A percentile compares a stretch with the other conserved stretches of the same genome.
phyloP scores from a whole-genome alignment of 2,797 vertebrate species.

The Micrastur ruficollis region DNA sequence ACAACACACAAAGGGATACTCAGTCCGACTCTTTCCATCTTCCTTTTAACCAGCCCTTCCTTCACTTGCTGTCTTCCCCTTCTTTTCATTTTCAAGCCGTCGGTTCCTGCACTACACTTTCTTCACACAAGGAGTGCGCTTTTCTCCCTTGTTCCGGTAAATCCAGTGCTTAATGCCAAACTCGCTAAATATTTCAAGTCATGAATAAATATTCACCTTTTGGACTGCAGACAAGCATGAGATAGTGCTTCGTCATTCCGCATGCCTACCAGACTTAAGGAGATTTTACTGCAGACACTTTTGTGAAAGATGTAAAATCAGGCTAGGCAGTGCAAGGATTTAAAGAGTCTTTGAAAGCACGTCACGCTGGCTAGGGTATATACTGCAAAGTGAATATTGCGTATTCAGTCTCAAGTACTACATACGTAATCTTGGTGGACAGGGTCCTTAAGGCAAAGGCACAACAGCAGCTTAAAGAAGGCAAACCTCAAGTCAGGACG shows the following conservation, averaged over 20 bases:
- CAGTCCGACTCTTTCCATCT: background rate
- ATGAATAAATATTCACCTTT: background rate
- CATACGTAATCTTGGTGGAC: accelerated
- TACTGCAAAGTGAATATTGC: background rate
- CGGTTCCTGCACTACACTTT: accelerated
- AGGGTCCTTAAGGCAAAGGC: background rate
- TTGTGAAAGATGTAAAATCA: background rate
- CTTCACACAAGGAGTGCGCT: accelerated
- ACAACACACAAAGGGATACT: background rate
- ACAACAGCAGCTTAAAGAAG: background rate
- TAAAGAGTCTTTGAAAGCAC: background rate
- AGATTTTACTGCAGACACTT: background rate
- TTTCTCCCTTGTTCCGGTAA: background rate
- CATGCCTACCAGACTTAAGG: background rate
- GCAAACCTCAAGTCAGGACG: accelerated
- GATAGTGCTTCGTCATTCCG: accelerated
- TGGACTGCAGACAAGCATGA: background rate
- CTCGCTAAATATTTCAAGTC: background rate
- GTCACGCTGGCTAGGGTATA: accelerated
- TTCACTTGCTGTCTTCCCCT: background rate
- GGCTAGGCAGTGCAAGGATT: accelerated
- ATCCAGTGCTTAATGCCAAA: background rate
- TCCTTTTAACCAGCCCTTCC: background rate
- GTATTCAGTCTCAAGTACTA: accelerated
- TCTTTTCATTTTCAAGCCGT: background rate